phyloP scores from a whole-genome alignment of 2,888 invertebrate genomes.

The Drosophila sordidapex region DNA sequence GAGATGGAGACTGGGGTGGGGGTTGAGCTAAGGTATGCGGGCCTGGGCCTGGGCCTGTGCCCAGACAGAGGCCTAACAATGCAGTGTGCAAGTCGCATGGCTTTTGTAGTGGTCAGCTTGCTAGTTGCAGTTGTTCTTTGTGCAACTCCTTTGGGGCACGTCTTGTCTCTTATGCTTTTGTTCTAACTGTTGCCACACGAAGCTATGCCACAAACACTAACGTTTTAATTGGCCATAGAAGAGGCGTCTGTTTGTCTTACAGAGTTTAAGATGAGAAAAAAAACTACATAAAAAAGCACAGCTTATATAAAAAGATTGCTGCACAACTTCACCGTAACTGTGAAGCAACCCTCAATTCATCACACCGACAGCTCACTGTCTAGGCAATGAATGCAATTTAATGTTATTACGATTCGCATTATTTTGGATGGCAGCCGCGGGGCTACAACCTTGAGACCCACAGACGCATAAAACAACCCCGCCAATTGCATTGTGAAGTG shows the following conservation, averaged over 20 bases:
- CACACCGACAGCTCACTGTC: constrained; percentile 28
- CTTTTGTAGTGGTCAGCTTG: constrained; percentile 71
- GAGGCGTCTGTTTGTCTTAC: constrained; percentile 48
- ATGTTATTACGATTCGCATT: constrained; percentile 60
- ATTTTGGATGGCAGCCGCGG: constrained; percentile 32
- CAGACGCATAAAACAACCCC: constrained; percentile 54
- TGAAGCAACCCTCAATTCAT: constrained; percentile 28
- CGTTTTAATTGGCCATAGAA: constrained; percentile 56
- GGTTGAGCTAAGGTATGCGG: neutral
- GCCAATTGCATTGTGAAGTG: constrained; percentile 67
- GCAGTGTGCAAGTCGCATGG: constrained; percentile 52
- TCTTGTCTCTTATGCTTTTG: constrained; percentile 61
- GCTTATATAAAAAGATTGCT: neutral
- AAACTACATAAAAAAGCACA: neutral
- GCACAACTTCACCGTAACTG: neutral
- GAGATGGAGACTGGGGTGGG: neutral
- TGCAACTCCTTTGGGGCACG: constrained; percentile 48
- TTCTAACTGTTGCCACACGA: constrained; percentile 59
- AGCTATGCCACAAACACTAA: constrained; percentile 26
- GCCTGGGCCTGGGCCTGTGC: too few relatives aligned
- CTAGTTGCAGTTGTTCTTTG: constrained; percentile 25
- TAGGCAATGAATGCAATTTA: constrained; percentile 68
- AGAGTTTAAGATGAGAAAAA: constrained; percentile 27
- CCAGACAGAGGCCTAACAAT: constrained; percentile 55
- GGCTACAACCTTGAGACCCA: constrained; percentile 67